Evolutionary conservation across 2,888 invertebrate species (phyloP), one percentile per base, ranked within the genome.

Genomic region (Mimachlamys varia): DNA sequence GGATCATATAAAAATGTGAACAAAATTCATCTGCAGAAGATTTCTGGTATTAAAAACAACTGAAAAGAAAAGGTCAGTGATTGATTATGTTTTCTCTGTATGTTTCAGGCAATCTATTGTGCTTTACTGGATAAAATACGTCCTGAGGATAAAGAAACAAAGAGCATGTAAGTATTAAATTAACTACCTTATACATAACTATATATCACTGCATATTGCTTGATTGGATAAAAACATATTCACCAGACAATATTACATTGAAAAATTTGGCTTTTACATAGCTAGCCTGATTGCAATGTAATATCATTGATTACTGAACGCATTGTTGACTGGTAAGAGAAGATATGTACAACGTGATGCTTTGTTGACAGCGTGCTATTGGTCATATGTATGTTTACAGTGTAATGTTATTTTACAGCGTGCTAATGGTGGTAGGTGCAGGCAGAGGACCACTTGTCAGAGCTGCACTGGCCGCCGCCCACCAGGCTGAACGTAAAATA

Each of bases 391-490:
- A n/a, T n/a, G n/a, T n/a, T n/a, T n/a, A n/a, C n/a, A n/a, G n/a
- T n/a, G n/a, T n/a, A n/a, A n/a, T n/a, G n/a, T n/a, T n/a, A n/a
- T n/a, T 50, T 22, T 53, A 53, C 93, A 96, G 97, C 89, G 97
- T 98, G 90, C 97, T 99, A 38, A 99, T 99, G 98, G 98, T 99
- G 19, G 97, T 99, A 53, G 99, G 99, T 19, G 99, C 99, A 88
- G 99, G 99, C 0, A 97, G 99, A 95, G 99, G 99, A 0, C 99
- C 99, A 0, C 97, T 99, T 89, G 99, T 99, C 3, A 97, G 98
- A 94, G 98, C 98, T n/a, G 98, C 98, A 89, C 97, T 99, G 2
- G 98, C 98, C 96, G 99, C 99, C 15, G 97, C 98, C 0, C 96
- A 97, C 38, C 95, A 98, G 93, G 98, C 98, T 0, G 97, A 98